Evolutionary conservation across 2,797 vertebrate genomes (phyloP), one percentile per base, ranked within the genome.

Genomic region (Natrix natrix): DNA sequence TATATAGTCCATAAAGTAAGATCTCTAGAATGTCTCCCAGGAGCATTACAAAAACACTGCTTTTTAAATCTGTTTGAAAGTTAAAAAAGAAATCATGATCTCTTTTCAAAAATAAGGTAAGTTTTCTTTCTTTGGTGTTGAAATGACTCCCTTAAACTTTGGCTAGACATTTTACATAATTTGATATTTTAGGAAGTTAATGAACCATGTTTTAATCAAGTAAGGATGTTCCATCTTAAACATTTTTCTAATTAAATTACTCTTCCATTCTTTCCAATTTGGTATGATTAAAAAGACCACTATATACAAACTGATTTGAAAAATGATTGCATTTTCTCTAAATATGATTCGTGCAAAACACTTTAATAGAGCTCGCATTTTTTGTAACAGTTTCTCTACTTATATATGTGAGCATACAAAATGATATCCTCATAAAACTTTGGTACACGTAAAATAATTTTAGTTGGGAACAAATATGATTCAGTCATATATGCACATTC

Each of bases 261-360:
- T 57, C 22, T 87, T 92, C 56, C 48, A 87, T 32, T 87, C 88
- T 90, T 87, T 59, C 54, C 37, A 3, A 14, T 59, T 61, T 92
- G 69, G 86, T 22, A 43, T 94, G 88, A 94, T 94, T 87, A 74
- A 94, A 74, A 74, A 94, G 24, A 52, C 56, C 43, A 37, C 69
- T 89, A 86, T 17, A 63, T 32, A 32, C 0, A 13, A 78, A 74
- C 7, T 66, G 24, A 32, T 37, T 69, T 74, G 66, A 90, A 90
- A 26, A 52, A 28, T 87, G 59, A 74, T 28, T 61, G 13, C 55
- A 32, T 63, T 91, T 93, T 94, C 63, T 63, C 57, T 90, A 48
- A 28, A 24, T 3, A 78, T 88, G 16, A 61, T 37, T 93, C 89
- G 91, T 37, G 10, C 54, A 93, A 74, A 90, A 56, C 43, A 83